Base-by-base conservation (phyloP, 2,113 vertebrate species). In the Laticauda laticaudata region DNA sequence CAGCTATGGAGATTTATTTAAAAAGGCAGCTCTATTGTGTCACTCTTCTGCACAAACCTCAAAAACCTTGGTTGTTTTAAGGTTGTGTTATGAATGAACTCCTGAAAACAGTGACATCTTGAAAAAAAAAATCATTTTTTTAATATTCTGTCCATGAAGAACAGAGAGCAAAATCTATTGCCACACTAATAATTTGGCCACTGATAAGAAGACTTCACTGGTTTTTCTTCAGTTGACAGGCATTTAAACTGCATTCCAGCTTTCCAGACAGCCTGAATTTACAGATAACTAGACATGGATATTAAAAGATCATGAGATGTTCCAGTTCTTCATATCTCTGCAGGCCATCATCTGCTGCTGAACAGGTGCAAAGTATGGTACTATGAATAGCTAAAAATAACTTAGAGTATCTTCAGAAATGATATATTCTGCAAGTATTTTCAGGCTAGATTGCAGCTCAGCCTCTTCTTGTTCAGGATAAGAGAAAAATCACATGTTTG, bases 241-340 rank as follows among this genome's bases (percentile, higher is more conserved):
- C 90, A 92, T 59, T 93, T 94, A 89, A 94, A 96, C 94, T 64
- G n/a, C 95, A 95, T 92, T 86, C 85, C 92, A 95, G 90, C 81
- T 93, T 51, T 51, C 8, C 48, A 51, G 48, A 8, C 1, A 3
- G 59, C 12, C 89, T 96, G 57, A 51, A 94, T 89, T 94, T 59
- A 89, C 20, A 87, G 93, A 88, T 15, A 93, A 39, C 87, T 95
- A 93, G 26, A 75, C 26, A 57, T 89, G 59, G 87, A 92, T 94
- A 93, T 94, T 91, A 96, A 97, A 96, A 24, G 55, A 61, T 93
- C 53, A 55, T 92, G 91, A 97, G 81, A 92, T 51, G 43, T 85
- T 89, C 86, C 12, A 0, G 0, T 53, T 29, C 11, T 90, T 18
- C 18, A 90, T 87, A 94, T 89, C 4, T 86, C 53, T 56, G 61